Evolutionary conservation across 2,797 vertebrate genomes (phyloP), one percentile per base, ranked within the genome.

Genomic region (Hyperoplus lanceolatus): DNA sequence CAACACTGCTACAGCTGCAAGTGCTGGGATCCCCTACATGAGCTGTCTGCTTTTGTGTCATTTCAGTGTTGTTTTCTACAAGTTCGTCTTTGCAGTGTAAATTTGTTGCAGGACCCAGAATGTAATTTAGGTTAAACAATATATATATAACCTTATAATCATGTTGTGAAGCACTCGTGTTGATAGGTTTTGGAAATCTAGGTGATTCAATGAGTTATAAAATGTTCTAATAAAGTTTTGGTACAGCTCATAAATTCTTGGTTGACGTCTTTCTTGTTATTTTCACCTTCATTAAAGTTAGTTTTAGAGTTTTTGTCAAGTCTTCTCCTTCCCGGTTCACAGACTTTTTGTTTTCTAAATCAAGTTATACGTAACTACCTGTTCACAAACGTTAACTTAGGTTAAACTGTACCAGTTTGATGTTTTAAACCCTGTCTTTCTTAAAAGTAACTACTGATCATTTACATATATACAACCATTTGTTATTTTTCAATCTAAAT

Each of bases 181-280:
- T 87, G 88, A 89, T 70, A 39, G 81, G 48, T 65, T 81, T 36
- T 11, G 39, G 43, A 73, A 67, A 70, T 72, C 75, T 76, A 76
- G 43, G 83, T 86, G 86, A 89, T 65, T 11, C 71, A 42, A 7
- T 56, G 78, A 69, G 43, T 66, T 62, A 29, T 29, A 4, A 46
- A 49, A 48, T 77, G 46, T 42, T 65, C 5, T 36, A 61, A 65
- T 85, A 71, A 79, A 16, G 16, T 55, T 48, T 10, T 49, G 61
- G 48, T 46, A 7, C 13, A 56, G 67, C 21, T 71, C 3, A 12
- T 1, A 46, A 21, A 10, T 51, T 16, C 5, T 73, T 3, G 2
- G 10, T 69, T 56, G 29, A 29, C 29, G 29, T 29, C 29, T 71
- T 7, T 70, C 48, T 67, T 58, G 43, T 64, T 21, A 21, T 21